Percentiles rank a stretch among this genome's conserved stretches.
Conservation (phyloP, 2,797 vertebrate genomes). For the Sciurus carolinensis region DNA sequence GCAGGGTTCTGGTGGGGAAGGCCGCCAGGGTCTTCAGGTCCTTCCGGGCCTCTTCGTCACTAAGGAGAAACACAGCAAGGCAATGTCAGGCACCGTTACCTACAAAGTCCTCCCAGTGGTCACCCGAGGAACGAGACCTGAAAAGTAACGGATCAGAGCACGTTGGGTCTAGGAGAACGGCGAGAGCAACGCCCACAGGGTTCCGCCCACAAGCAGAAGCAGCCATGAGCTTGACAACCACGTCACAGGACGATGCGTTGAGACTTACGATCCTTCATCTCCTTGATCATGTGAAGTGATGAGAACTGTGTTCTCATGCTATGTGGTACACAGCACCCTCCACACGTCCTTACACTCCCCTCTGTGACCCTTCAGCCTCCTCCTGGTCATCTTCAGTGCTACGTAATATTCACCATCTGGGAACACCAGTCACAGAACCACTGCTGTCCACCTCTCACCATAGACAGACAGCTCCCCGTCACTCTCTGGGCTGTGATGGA, state of each 20-base stretch:
- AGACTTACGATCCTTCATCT: neutral
- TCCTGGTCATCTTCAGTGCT: neutral
- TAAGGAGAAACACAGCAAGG: constrained; percentile 82
- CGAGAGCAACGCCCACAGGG: neutral
- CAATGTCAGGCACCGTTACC: neutral
- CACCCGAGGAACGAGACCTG: too few relatives aligned
- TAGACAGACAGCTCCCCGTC: neutral
- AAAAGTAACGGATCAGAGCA: neutral
- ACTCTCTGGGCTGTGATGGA: neutral
- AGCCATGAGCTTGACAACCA: neutral
- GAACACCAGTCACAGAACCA: neutral
- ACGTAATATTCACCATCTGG: neutral
- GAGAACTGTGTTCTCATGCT: neutral
- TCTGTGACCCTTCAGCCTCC: neutral
- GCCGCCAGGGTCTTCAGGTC: constrained; percentile 95
- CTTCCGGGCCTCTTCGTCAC: constrained; percentile 93
- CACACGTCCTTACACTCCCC: neutral
- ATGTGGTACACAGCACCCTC: neutral
- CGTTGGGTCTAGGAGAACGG: neutral
- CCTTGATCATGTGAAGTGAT: neutral
- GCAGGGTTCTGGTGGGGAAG: constrained; percentile 95
- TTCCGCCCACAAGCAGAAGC: neutral
- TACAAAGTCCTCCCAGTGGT: too few relatives aligned
- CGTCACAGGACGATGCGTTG: neutral
- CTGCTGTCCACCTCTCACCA: neutral